Percentiles rank a stretch among this genome's conserved stretches.
phyloP scores from a whole-genome alignment of 2,113 vertebrate genomes.

The Pyrgilauda ruficollis region DNA sequence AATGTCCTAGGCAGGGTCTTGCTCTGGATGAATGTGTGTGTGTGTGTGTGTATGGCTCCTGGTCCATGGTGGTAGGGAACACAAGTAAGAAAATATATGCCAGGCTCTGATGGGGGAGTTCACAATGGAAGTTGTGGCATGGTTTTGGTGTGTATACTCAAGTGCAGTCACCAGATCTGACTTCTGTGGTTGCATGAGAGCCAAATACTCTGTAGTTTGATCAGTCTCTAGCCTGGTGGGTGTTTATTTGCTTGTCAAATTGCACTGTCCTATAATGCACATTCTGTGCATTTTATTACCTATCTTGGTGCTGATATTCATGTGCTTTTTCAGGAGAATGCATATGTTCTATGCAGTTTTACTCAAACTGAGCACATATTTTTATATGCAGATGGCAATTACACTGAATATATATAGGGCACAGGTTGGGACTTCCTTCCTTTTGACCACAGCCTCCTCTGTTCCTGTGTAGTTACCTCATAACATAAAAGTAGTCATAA shows the following conservation, averaged over 20 bases:
- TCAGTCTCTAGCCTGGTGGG: neutral
- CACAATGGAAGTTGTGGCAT: neutral
- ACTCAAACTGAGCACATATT: neutral
- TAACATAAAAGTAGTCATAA: conserved; percentile 6
- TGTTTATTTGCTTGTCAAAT: neutral
- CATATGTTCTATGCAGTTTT: neutral
- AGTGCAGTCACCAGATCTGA: conserved; percentile 70
- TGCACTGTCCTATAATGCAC: neutral
- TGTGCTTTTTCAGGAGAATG: neutral
- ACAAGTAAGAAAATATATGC: conserved; percentile 17
- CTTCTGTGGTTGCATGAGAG: neutral
- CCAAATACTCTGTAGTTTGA: neutral
- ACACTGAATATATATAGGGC: neutral
- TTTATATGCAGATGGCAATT: conserved; percentile 18
- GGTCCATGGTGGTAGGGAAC: conserved; percentile 43
- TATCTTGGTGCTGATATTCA: neutral
- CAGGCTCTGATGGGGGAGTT: neutral
- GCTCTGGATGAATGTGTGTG: neutral
- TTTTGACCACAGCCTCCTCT: neutral
- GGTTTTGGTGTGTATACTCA: conserved; percentile 21
- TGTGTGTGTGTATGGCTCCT: conserved; percentile 54
- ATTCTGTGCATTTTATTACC: neutral
- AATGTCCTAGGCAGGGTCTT: neutral
- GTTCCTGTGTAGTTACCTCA: conserved; percentile 11
- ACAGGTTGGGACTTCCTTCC: conserved; percentile 26